phyloP scores from a whole-genome alignment of 2,113 vertebrate species.

The Ctenodactylus gundi region DNA sequence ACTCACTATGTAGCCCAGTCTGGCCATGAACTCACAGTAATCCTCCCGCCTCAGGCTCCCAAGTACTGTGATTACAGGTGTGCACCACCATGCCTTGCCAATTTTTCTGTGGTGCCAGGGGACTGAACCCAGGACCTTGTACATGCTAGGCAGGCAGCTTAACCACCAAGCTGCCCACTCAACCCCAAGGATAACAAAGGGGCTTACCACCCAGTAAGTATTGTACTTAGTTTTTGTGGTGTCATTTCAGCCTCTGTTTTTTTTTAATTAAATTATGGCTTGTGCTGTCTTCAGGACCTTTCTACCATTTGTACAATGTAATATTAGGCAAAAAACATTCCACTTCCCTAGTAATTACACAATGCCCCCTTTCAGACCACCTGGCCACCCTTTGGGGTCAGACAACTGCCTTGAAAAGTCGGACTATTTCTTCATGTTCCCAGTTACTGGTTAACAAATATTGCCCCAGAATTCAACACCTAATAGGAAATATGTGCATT shows the following conservation, averaged over 20 bases:
- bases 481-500: constrained; percentile 41
- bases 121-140: no score
- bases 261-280: not conserved
- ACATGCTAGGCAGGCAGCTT: no score
- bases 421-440: constrained; percentile 32
- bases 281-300: constrained; percentile 20
- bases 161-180: no score
- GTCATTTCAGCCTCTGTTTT: not conserved
- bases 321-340: constrained; percentile 38
- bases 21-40: no score
- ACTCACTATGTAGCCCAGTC: no score
- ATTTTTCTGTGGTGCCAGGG: no score
- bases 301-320: constrained; percentile 9
- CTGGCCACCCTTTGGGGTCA: constrained; percentile 30
- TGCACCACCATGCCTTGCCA: no score
- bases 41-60: no score
- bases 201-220: not conserved
- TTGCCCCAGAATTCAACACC: constrained; percentile 14
- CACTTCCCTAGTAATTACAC: not conserved
- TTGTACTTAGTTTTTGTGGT: not conserved
- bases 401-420: constrained; percentile 28
- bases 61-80: no score
- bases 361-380: constrained; percentile 36
- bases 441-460: constrained; percentile 63
- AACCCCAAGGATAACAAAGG: no score